Percentiles rank a stretch among this genome's conserved stretches.
Evolutionary conservation across 2,797 vertebrate species (phyloP).

Genomic region (Microhierax caerulescens): DNA sequence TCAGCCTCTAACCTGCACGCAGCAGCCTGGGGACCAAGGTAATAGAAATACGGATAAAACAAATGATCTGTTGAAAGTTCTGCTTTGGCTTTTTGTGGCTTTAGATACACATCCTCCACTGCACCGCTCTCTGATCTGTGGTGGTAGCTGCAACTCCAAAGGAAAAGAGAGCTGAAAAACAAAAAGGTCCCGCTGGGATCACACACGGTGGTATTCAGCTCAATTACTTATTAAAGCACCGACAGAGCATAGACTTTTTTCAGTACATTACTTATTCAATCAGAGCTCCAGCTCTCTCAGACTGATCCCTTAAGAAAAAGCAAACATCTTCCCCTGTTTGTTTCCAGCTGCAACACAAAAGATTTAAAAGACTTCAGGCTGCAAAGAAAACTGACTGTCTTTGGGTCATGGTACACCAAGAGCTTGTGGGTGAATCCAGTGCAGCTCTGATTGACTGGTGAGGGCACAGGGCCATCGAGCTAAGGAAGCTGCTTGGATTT

Average conservation of each 20-base stretch:
- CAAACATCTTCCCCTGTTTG: slow-evolving; percentile 53
- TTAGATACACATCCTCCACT: neutral
- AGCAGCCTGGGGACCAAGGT: neutral
- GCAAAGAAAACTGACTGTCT: slow-evolving; percentile 62
- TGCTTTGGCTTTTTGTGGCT: slow-evolving; percentile 10
- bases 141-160: slow-evolving; percentile 14
- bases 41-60: neutral
- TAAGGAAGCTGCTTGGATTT: neutral
- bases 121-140: slow-evolving; percentile 10
- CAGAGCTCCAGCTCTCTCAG: slow-evolving; percentile 33
- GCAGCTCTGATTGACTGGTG: slow-evolving; percentile 8
- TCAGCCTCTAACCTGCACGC: neutral
- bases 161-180: slow-evolving; percentile 46
- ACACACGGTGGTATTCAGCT: neutral
- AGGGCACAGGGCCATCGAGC: neutral
- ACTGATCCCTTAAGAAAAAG: slow-evolving; percentile 65
- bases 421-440: slow-evolving; percentile 31
- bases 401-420: neutral
- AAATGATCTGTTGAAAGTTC: neutral
- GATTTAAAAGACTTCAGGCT: slow-evolving; percentile 48
- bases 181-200: slow-evolving; percentile 41
- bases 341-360: slow-evolving; percentile 59
- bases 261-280: slow-evolving; percentile 55
- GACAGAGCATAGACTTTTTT: slow-evolving; percentile 23
- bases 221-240: slow-evolving; percentile 61